These are phyloP conservation scores for Hirtodrosophila confusa DNA, from an alignment of 2,888 invertebrate species.

Conservation along the genomic window DNA sequence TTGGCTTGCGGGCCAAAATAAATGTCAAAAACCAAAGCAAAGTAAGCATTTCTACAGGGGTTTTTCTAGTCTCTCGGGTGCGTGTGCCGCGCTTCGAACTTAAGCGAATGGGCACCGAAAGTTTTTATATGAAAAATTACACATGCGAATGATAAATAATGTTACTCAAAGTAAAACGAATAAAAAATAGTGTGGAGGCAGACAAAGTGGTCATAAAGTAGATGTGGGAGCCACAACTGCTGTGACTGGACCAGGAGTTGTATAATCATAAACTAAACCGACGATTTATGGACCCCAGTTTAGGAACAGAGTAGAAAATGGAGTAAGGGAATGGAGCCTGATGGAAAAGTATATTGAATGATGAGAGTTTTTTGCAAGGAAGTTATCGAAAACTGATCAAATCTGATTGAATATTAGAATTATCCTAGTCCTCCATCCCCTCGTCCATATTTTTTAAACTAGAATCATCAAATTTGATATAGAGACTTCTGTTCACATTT, in stretches of 20 bases:
- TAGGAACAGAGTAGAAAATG: background rate
- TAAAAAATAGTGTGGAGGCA: constrained; percentile 30
- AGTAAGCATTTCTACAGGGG: constrained; percentile 33
- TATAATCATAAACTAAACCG: constrained; percentile 12
- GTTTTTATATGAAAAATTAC: constrained; percentile 79
- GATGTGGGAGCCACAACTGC: constrained; percentile 42
- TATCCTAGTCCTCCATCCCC: too few relatives aligned
- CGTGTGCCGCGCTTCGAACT: constrained; percentile 28
- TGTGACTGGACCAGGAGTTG: constrained; percentile 19
- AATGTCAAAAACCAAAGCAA: constrained; percentile 62
- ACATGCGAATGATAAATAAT: constrained; percentile 81
- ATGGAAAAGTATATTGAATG: too few relatives aligned
- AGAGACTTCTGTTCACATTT: too few relatives aligned
- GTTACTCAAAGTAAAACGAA: constrained; percentile 63
- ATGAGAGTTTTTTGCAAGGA: too few relatives aligned
- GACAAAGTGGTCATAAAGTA: constrained; percentile 21
- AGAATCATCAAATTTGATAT: too few relatives aligned
- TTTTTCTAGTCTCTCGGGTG: constrained; percentile 21
- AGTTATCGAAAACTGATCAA: too few relatives aligned
- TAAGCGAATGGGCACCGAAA: constrained; percentile 38
- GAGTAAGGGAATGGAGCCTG: too few relatives aligned
- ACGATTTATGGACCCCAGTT: constrained; percentile 28
- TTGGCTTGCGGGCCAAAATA: constrained; percentile 34
- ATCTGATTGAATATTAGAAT: too few relatives aligned
- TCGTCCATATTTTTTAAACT: too few relatives aligned